Evolutionary conservation across 2,888 invertebrate genomes (phyloP), one percentile per base, ranked within the genome.

Genomic region (Drosophila recens): DNA sequence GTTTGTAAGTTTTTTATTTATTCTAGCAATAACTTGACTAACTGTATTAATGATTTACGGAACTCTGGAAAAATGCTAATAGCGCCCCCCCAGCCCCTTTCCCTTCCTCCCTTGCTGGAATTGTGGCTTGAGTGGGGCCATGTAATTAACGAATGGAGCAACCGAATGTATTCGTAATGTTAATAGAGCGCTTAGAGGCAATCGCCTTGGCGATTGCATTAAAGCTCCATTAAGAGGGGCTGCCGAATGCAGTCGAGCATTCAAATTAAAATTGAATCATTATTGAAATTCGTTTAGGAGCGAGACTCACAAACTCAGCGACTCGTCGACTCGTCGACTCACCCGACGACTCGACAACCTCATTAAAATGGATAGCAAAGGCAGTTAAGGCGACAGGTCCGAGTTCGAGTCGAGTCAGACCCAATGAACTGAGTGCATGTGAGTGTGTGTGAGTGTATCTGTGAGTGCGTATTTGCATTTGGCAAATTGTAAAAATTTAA

Each of bases 251-350:
- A 78, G 75, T 59, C 67, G 72, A 53, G 73, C 70, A 80, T 71
- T 78, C 73, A 82, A 91, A 91, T 91, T 83, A 85, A 87, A 86
- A 90, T 90, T 90, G 82, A 91, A 91, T 87, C 87, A 89, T 89
- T 89, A 90, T 91, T 84, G 76, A 81, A 86, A 79, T 89, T 80
- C 79, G 75, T 79, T 82, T 84, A 73, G 75, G 57, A 65, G 71
- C 48, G 63, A 53, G 38, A 38, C 15, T 8, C 34, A 15, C 43
- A 46, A 17, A 30, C 11, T 20, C 23, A 15, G 38, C 57, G 57
- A 27, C 11, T 20, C 34, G 11, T 34, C 57, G 57, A 27, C 11
- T 20, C 34, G 11, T 34, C 57, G 57, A 27, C 13, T 64, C 45
- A 23, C 49, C 5, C 5, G 23, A 27, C 20, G 61, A n/a, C 46